Conservation (phyloP, 2,888 invertebrate genomes). For the Mythimna ferrago region DNA sequence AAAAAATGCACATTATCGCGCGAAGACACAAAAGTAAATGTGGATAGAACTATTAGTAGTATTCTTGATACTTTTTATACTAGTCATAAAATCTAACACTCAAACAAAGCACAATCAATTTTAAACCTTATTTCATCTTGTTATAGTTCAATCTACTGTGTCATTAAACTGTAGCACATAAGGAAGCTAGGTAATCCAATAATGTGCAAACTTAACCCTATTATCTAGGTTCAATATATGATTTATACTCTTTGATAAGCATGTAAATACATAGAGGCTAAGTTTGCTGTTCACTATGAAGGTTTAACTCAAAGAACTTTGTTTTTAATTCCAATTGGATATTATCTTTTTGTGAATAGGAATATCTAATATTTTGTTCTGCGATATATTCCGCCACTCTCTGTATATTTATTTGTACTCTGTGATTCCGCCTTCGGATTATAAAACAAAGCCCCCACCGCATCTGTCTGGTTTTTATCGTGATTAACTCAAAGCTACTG, state of each 20-base stretch:
- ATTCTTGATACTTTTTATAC: not conserved
- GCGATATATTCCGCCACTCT: no score
- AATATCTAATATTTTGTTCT: no score
- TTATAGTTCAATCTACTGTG: slow-evolving; percentile 3
- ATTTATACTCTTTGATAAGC: slow-evolving; percentile 49
- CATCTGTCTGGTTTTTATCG: no score
- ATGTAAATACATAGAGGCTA: slow-evolving; percentile 22
- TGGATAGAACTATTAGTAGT: not conserved
- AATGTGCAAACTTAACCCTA: slow-evolving; percentile 47
- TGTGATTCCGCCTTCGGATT: no score
- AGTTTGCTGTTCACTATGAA: not conserved
- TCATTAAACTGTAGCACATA: slow-evolving; percentile 1
- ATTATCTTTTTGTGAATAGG: no score
- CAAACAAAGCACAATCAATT: not conserved
- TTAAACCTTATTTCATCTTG: not conserved
- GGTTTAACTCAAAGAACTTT: not conserved
- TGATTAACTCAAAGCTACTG: no score
- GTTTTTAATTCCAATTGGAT: no score
- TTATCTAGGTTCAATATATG: slow-evolving; percentile 60
- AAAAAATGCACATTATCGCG: no score
- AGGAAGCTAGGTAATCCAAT: slow-evolving; percentile 64
- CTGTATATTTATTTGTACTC: no score
- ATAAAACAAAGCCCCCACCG: no score
- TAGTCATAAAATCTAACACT: slow-evolving; percentile 1
- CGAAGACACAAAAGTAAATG: no score